A percentile compares a stretch with the other conserved stretches of the same genome.
These are phyloP conservation scores for Gymnosoma rotundatum DNA, from an alignment of 2,888 invertebrate species.

Conservation along the genomic window DNA sequence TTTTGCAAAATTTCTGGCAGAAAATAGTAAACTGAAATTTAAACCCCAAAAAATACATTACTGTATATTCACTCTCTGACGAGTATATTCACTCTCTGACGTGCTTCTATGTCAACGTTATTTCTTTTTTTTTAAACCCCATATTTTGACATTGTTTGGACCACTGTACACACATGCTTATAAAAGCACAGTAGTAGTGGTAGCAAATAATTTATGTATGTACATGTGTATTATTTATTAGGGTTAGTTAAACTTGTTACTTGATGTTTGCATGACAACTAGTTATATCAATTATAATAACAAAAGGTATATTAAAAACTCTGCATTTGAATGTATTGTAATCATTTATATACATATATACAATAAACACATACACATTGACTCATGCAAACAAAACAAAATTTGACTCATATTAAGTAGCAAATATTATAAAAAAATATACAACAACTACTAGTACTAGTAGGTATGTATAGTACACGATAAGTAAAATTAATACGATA, in stretches of 20 bases:
- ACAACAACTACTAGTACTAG: conserved; percentile 58
- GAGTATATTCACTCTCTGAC: too few species aligned
- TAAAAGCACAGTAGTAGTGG: background rate
- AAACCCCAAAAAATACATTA: too few species aligned
- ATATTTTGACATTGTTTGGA: background rate
- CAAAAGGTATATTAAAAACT: conserved; percentile 74
- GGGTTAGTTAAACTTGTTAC: conserved; percentile 70
- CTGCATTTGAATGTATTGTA: conserved; percentile 47
- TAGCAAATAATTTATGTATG: conserved; percentile 15
- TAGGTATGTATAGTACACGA: conserved; percentile 30
- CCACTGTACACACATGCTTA: conserved; percentile 12
- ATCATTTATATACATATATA: conserved; percentile 61
- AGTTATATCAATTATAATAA: conserved; percentile 80
- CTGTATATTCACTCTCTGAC: too few species aligned
- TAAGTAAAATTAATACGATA: conserved; percentile 57
- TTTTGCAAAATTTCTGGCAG: too few species aligned
- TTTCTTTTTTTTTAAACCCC: background rate
- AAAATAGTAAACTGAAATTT: too few species aligned
- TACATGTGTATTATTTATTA: conserved; percentile 39
- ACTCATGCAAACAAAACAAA: conserved; percentile 48
- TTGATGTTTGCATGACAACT: conserved; percentile 77
- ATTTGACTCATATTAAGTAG: conserved; percentile 56
- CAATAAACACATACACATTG: conserved; percentile 66
- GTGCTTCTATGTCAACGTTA: too few species aligned
- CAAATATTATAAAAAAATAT: conserved; percentile 36